Base-by-base conservation (phyloP, 2,888 invertebrate genomes). In the Sisyra terminalis region DNA sequence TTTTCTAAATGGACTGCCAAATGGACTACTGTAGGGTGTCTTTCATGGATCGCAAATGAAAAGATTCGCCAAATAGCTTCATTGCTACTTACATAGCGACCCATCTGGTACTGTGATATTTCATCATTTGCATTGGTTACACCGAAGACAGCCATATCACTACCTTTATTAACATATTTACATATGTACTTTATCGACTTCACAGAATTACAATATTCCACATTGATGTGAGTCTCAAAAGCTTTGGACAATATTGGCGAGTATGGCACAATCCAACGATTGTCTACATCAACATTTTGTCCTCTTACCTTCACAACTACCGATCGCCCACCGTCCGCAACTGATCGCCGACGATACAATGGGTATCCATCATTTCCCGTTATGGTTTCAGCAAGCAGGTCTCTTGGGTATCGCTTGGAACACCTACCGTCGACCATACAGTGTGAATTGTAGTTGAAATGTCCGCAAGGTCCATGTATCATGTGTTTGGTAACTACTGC, bases 91-190 rank as follows among this genome's bases (percentile, higher is more conserved):
- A 48, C 44, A 39, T 46, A 56, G 15, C 52, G 13, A 17, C 55
- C 56, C n/a, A n/a, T n/a, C n/a, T n/a, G n/a, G n/a, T n/a, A n/a
- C n/a, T n/a, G n/a, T n/a, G n/a, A n/a, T n/a, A n/a, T n/a, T 11
- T 55, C 45, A 48, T 58, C 55, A 47, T 53, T 47, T 45, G 42
- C 42, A 9, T n/a, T n/a, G n/a, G n/a, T n/a, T n/a, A n/a, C n/a
- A n/a, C n/a, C n/a, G n/a, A n/a, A n/a, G n/a, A n/a, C n/a, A n/a
- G 58, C 55, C 56, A 56, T 55, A 46, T 60, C 58, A 46, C 55
- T 56, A 18, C 59, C 58, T 56, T 63, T 63, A 40, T 53, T 58
- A 16, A 64, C 55, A 50, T 64, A 64, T 49, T 62, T 60, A 48
- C 57, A 58, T 46, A 63, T 53, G 65, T 57, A n/a, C n/a, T n/a